Evolutionary conservation across 1,140 invertebrate species (phyloP), one percentile per base, ranked within the genome.

Genomic region (Nixonia krombeini): DNA sequence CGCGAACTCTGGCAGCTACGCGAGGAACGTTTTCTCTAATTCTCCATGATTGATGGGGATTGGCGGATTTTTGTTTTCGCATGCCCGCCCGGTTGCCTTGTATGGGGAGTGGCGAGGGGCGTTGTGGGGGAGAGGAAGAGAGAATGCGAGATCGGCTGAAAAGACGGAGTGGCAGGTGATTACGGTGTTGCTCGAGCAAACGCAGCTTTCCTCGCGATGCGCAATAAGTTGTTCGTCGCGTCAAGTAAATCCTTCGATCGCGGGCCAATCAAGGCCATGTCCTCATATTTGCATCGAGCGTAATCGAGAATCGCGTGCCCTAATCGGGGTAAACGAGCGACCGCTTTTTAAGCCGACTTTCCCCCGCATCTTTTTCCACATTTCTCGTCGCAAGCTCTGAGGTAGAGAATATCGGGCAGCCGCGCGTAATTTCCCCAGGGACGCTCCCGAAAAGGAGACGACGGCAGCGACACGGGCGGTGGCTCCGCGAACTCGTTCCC

Each of bases 1-100:
- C n/a, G n/a, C n/a, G n/a, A n/a, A n/a, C n/a, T n/a, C n/a, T n/a
- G n/a, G n/a, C n/a, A 26, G 29, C 10, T 1, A 9, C 8, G 29
- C 29, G 29, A 31, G 29, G 2, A 3, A 6, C 41, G 70, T 76
- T 73, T 72, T 76, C 73, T 75, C 71, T 74, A 74, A 74, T 76
- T 76, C 72, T 58, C 38, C 45, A 47, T 77, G 75, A 77, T 77
- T 77, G 75, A 77, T 77, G 74, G 74, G 70, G 75, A 74, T 74
- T 73, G 70, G 67, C n/a, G 51, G 55, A 76, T 76, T 76, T 74
- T 76, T 76, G 46, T 65, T 53, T 16, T 31, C 23, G 17, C 37
- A 40, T 35, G 16, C 28, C 41, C 12, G 42, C 21, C 35, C 35
- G 31, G 35, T 10, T 26, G 6, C 49, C n/a, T n/a, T n/a, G n/a